Evolutionary conservation across 2,113 vertebrate genomes (phyloP).

Genomic region (Cheirogaleus medius): DNA sequence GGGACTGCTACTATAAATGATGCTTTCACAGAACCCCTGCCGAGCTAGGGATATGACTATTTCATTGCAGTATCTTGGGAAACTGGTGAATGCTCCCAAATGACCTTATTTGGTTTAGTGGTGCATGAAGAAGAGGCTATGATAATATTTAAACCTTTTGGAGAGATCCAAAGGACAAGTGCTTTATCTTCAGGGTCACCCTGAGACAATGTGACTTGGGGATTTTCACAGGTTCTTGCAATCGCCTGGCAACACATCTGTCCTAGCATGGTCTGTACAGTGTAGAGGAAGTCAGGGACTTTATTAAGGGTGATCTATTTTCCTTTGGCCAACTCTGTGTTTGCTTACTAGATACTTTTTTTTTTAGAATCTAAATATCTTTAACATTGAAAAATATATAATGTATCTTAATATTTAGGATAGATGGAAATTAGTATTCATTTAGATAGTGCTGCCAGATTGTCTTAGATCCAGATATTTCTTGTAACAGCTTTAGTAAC

Average conservation of each 20-base stretch:
- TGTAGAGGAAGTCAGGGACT: not conserved
- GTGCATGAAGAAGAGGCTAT: not conserved
- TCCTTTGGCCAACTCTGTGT: not conserved
- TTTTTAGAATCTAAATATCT: not conserved
- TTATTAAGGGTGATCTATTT: not conserved
- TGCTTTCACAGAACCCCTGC: not conserved
- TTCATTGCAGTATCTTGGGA: not conserved
- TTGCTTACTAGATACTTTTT: not conserved
- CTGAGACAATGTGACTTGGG: not conserved
- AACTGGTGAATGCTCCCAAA: not conserved
- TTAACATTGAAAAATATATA: slow-evolving; percentile 28
- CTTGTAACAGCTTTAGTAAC: slow-evolving; percentile 45
- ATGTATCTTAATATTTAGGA: not conserved
- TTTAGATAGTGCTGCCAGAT: slow-evolving; percentile 2
- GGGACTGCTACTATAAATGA: not conserved
- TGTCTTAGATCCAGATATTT: slow-evolving; percentile 48
- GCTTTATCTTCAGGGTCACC: not conserved
- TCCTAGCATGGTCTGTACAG: not conserved
- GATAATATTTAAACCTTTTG: slow-evolving; percentile 10
- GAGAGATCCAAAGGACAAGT: not conserved
- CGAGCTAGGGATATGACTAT: not conserved
- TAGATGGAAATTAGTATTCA: not conserved
- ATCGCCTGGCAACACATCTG: not conserved
- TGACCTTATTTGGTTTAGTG: not conserved
- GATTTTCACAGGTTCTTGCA: not conserved